Conservation (phyloP, 2,888 invertebrate species). For the Bursaphelenchus okinawaensis region DNA sequence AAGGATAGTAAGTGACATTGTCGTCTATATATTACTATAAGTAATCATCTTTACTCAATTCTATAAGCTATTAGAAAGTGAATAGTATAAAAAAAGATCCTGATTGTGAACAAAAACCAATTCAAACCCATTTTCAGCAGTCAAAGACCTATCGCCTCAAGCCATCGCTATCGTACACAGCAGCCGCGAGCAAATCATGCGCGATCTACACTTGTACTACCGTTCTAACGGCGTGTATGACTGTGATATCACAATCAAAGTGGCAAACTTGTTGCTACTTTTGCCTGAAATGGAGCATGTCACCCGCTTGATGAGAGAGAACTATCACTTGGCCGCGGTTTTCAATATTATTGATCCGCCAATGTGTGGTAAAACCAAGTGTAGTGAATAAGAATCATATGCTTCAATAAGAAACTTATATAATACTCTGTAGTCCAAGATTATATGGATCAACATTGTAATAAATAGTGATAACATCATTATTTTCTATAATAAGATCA, state of each 20-base stretch:
- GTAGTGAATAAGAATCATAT: too few relatives aligned
- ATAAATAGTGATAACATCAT: too few relatives aligned
- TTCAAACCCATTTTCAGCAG: conserved; percentile 33
- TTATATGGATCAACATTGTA: too few relatives aligned
- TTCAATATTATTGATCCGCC: conserved; percentile 45
- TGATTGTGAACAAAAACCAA: too few relatives aligned
- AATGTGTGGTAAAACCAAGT: not conserved
- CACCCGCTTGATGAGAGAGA: conserved; percentile 43
- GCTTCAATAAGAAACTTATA: too few relatives aligned
- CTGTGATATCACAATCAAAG: conserved; percentile 36
- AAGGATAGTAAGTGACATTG: conserved; percentile 44
- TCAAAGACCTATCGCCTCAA: conserved; percentile 31
- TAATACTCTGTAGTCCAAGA: too few relatives aligned
- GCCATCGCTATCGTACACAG: conserved; percentile 30
- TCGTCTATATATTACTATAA: too few relatives aligned
- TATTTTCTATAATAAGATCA: too few relatives aligned
- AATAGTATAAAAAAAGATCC: too few relatives aligned
- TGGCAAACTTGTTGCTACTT: conserved; percentile 42
- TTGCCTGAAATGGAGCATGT: conserved; percentile 49
- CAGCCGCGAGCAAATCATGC: conserved; percentile 40
- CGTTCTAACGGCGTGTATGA: conserved; percentile 27
- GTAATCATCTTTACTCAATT: too few relatives aligned
- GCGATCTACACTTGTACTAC: conserved; percentile 47
- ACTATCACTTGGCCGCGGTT: conserved; percentile 45
- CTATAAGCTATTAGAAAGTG: too few relatives aligned